Evolutionary conservation across 1,140 invertebrate genomes (phyloP), one percentile per base, ranked within the genome.

Genomic region (Sitophilus oryzae): DNA sequence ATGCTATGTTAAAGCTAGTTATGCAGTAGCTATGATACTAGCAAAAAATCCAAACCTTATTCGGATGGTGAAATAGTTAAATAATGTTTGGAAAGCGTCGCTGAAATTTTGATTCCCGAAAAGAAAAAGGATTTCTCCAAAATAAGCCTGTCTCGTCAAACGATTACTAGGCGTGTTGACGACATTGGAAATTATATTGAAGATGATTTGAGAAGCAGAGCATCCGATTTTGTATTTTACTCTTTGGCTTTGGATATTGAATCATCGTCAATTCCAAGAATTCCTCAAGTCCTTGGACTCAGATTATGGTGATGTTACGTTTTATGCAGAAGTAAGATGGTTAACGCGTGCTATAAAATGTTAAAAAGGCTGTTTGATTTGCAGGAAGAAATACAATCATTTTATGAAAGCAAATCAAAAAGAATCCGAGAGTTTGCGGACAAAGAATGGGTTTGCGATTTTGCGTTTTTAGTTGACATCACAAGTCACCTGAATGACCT

Each of bases 161-260:
- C 67, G 52, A 61, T 70, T 37, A 51, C 58, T 53, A 56, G 56
- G 35, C 52, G 61, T 60, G 58, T 64, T 50, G 63, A 70, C 25
- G 62, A 64, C 47, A 59, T 66, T 43, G 53, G 41, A 58, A 58
- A 48, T 40, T 40, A 68, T 53, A 52, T 68, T 52, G 37, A 58
- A 42, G 41, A 47, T 52, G 60, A 60, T 49, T 55, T 65, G 49
- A 58, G 61, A 47, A 56, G 56, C 38, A 18, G 50, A 56, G 50
- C 44, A 59, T 42, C 36, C 19, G 43, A 66, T 40, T 66, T 69
- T 37, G 46, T 62, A 58, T 69, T 43, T 58, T 69, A 59, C 62
- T 62, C 66, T 52, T 22, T 69, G 25, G 66, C 65, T 45, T 58
- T 68, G 49, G 67, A 70, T 63, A 65, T 66, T 70, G 22, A 65